Base-by-base conservation (phyloP, 2,113 vertebrate genomes). In the Microcebus griseorufus region DNA sequence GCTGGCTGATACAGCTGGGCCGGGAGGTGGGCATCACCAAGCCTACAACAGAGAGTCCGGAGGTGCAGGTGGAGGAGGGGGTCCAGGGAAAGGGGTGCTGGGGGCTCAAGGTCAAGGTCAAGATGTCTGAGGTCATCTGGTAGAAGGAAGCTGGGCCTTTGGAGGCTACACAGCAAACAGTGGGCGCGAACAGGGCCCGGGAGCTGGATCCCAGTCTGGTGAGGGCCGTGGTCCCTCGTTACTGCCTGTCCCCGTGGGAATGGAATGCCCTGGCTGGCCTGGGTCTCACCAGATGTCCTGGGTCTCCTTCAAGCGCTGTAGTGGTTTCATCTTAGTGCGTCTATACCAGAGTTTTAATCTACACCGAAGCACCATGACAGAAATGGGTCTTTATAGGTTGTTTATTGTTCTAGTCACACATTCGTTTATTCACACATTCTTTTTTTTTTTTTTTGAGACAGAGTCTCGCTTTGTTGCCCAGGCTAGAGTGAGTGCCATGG, bases 121-220 rank as follows among this genome's bases (percentile, higher is more conserved):
- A 53, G 51, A 53, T 25, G 55, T 70, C 78, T n/a, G 37, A 48
- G 13, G 4, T 25, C 37, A 25, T 60, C 78, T 80, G 6, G 7
- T 25, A 9, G 64, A n/a, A 12, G 10, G 64, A 58, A 70, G 18
- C 51, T 29, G 9, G 64, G 78, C 37, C 65, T 45, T 45, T 12
- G 5, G 39, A 27, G 37, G n/a, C 3, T 9, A n/a, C 53, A n/a
- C 0, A 4, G 39, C 37, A 4, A 20, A 6, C 51, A 34, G 37
- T 11, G 23, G 90, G 14, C 17, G 22, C 2, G 23, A 34, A 32
- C 17, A 29, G 34, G 60, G 23, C 23, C 10, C 9, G 23, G 60
- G 60, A 62, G 60, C 60, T 62, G 60, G 23, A 27, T 62, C 60
- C 60, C 25, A 25, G 60, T 27, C 60, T 55, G 8, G 9, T 4